phyloP scores from a whole-genome alignment of 2,797 vertebrate species.

The Pangasius sanitwongsei region DNA sequence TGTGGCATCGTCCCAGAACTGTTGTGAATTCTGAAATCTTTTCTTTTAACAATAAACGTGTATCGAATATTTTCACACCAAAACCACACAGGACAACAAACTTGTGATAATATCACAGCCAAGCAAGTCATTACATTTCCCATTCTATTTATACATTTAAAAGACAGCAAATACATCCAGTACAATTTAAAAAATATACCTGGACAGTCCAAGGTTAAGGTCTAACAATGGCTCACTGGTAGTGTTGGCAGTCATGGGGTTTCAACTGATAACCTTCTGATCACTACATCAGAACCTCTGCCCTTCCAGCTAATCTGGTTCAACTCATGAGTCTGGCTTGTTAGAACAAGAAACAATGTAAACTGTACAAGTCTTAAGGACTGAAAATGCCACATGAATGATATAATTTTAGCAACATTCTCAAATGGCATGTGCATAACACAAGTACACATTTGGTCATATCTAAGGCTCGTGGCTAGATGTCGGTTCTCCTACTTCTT shows the following conservation, averaged over 20 bases:
- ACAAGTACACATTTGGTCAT: not conserved
- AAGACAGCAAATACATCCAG: not conserved
- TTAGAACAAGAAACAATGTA: not conserved
- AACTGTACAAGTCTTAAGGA: not conserved
- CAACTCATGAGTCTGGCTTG: not conserved
- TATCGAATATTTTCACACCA: not conserved
- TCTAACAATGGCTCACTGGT: not conserved
- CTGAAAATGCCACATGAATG: not conserved
- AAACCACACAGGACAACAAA: not conserved
- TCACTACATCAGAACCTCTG: not conserved
- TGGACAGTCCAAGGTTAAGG: not conserved
- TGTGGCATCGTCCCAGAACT: not conserved
- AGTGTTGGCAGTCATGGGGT: not conserved
- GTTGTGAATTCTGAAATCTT: not conserved
- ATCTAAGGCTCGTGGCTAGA: not conserved
- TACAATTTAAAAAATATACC: not conserved
- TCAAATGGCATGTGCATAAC: not conserved
- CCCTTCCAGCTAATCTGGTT: not conserved
- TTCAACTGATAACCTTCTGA: not conserved
- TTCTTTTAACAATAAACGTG: not conserved
- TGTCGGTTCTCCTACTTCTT: slow-evolving; percentile 4
- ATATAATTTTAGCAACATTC: not conserved
- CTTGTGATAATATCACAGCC: not conserved
- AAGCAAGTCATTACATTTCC: not conserved
- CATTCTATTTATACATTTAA: not conserved